These are phyloP conservation scores for Saimiri boliviensis DNA, from an alignment of 2,113 vertebrate genomes.

Conservation along the genomic window DNA sequence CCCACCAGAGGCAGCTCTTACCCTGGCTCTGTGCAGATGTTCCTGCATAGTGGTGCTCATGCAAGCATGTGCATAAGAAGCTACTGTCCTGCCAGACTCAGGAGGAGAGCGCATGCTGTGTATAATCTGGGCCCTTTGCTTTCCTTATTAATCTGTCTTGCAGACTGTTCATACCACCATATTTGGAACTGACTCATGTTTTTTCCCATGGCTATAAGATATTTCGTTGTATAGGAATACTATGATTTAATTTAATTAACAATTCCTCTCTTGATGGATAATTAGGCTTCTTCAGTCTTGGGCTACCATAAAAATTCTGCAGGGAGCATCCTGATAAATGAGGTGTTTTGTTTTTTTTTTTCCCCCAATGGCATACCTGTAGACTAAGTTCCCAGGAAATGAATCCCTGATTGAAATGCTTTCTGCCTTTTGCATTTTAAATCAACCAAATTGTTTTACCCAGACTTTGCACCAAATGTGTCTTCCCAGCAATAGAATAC, in stretches of 20 bases:
- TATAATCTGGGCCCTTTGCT: background rate
- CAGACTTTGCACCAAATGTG: fast-evolving
- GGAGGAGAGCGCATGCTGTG: too few relatives aligned
- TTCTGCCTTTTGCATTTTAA: background rate
- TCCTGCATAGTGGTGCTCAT: too few relatives aligned
- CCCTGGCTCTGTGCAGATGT: too few relatives aligned
- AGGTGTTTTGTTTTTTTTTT: background rate
- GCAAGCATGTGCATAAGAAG: too few relatives aligned
- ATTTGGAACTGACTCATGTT: background rate
- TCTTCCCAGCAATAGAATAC: background rate
- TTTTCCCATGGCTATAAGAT: background rate
- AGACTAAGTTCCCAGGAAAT: background rate
- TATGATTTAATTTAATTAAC: background rate
- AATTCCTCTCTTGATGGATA: background rate
- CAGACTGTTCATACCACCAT: too few relatives aligned
- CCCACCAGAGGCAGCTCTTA: background rate
- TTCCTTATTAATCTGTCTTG: too few relatives aligned
- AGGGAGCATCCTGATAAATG: background rate
- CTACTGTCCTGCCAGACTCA: background rate
- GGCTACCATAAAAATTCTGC: background rate
- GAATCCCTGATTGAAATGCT: background rate
- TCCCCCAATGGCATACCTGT: background rate
- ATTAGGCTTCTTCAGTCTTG: background rate
- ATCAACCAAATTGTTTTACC: background rate
- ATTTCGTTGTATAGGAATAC: background rate